phyloP scores from a whole-genome alignment of 2,888 invertebrate genomes.

The Cartodere bifasciata region DNA sequence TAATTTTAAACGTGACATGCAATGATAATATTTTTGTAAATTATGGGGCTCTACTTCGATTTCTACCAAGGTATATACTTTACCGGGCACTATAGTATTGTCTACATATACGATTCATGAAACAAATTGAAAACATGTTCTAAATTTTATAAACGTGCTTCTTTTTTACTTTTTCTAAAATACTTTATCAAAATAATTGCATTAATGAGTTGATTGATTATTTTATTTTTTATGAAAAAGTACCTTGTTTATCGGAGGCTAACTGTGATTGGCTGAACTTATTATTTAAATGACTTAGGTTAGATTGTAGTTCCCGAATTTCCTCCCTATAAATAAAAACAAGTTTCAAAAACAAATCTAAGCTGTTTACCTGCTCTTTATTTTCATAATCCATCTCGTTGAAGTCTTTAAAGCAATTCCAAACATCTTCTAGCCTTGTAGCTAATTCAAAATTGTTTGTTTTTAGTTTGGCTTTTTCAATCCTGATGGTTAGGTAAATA shows the following conservation, averaged over 20 bases:
- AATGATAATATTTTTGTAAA: too few species aligned
- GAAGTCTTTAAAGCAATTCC: slow-evolving; percentile 47
- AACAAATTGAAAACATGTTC: too few species aligned
- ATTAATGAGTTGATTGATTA: slow-evolving; percentile 16
- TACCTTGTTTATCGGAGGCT: slow-evolving; percentile 16
- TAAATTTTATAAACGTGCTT: too few species aligned
- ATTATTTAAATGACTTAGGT: slow-evolving; percentile 52
- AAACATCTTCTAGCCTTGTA: slow-evolving; percentile 46
- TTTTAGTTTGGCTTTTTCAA: slow-evolving; percentile 46
- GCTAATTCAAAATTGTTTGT: slow-evolving; percentile 48
- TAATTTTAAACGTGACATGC: too few species aligned
- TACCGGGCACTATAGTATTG: too few species aligned
- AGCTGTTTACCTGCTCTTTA: slow-evolving; percentile 21
- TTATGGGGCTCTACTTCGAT: too few species aligned
- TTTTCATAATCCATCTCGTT: slow-evolving; percentile 20
- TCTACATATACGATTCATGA: too few species aligned
- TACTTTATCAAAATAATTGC: too few species aligned
- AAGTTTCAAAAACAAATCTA: slow-evolving; percentile 26
- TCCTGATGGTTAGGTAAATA: too few species aligned
- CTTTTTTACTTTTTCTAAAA: too few species aligned
- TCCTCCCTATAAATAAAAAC: slow-evolving; percentile 51
- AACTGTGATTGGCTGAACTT: slow-evolving; percentile 29
- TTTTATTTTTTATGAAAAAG: slow-evolving; percentile 13
- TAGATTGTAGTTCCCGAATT: slow-evolving; percentile 70
- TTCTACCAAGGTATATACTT: too few species aligned